phyloP scores from a whole-genome alignment of 2,113 vertebrate species.

The human (Homo sapiens) region DNA sequence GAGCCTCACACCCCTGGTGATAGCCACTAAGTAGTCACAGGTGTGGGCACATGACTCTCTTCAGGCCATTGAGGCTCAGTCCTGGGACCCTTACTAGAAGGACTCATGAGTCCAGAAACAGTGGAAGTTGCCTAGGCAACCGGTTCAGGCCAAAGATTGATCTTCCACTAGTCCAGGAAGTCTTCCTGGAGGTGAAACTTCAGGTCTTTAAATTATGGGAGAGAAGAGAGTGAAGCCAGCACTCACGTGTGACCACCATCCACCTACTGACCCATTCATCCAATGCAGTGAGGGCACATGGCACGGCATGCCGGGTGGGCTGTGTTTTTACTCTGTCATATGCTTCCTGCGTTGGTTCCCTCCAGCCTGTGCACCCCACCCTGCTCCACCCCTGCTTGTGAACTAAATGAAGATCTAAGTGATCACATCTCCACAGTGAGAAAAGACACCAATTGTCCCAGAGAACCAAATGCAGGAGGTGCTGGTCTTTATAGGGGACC shows the following conservation, averaged over 20 bases:
- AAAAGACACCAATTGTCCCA: background rate
- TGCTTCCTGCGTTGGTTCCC: background rate
- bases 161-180: background rate
- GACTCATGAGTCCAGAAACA: background rate
- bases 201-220: background rate
- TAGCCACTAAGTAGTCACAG: fast-evolving
- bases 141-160: background rate
- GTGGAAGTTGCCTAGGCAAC: background rate
- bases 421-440: background rate
- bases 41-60: background rate
- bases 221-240: background rate
- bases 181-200: background rate
- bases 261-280: background rate
- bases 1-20: background rate
- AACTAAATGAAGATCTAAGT: background rate
- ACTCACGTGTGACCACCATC: fast-evolving
- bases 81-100: background rate
- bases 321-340: too few relatives aligned
- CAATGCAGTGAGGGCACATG: fast-evolving
- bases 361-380: background rate
- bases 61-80: background rate
- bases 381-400: too few relatives aligned
- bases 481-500: fast-evolving
- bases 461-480: background rate
- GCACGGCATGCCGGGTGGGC: fast-evolving